Conservation (phyloP, 2,888 invertebrate species). For the Eulithis prunata region DNA sequence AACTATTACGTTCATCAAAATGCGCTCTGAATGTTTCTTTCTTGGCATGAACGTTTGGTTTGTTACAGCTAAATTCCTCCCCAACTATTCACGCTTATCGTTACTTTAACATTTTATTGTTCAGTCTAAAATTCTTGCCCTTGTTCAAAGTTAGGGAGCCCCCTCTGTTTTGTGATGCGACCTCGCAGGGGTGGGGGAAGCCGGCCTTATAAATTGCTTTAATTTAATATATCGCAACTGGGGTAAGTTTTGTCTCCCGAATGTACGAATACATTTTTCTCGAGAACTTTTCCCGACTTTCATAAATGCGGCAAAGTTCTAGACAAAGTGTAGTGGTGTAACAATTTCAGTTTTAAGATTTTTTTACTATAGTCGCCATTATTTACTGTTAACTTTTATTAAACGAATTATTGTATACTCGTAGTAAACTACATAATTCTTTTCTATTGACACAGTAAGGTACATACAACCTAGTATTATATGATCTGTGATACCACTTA, state of each 20-base stretch:
- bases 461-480: too few relatives aligned
- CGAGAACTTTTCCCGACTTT: slow-evolving; percentile 34
- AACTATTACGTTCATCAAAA: too few relatives aligned
- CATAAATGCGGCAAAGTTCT: slow-evolving; percentile 32
- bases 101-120: slow-evolving; percentile 33
- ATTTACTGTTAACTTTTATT: too few relatives aligned
- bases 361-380: background rate
- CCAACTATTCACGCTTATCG: slow-evolving; percentile 29
- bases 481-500: too few relatives aligned
- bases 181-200: slow-evolving; percentile 48
- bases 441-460: too few relatives aligned
- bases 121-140: slow-evolving; percentile 26
- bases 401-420: too few relatives aligned
- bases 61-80: slow-evolving; percentile 15
- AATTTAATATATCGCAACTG: slow-evolving; percentile 65
- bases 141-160: slow-evolving; percentile 23
- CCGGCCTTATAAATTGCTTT: slow-evolving; percentile 76
- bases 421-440: too few relatives aligned
- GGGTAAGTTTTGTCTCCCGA: slow-evolving; percentile 40
- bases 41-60: background rate
- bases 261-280: slow-evolving; percentile 42
- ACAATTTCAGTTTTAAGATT: slow-evolving; percentile 14
- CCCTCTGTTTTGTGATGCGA: slow-evolving; percentile 24
- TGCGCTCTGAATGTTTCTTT: background rate
- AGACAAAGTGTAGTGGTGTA: slow-evolving; percentile 16